These are phyloP conservation scores for Herpailurus yagouaroundi DNA, from an alignment of 2,113 vertebrate genomes.

Conservation along the genomic window DNA sequence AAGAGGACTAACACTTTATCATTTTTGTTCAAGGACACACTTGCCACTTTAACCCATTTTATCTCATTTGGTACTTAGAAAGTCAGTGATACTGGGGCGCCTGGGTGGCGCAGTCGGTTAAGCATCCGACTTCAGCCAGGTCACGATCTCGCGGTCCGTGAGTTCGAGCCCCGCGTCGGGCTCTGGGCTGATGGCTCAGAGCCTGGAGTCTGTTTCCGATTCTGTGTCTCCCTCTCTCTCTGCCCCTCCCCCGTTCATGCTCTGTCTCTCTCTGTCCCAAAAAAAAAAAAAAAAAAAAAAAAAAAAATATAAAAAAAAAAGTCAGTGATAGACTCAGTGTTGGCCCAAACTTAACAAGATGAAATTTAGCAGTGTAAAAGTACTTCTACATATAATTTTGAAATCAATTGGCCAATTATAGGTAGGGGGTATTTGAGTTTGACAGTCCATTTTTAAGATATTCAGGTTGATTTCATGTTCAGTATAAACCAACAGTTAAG, in stretches of 20 bases:
- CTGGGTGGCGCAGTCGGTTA: no score
- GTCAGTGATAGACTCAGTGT: neutral
- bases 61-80: neutral
- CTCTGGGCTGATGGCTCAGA: no score
- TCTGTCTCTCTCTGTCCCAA: no score
- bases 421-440: neutral
- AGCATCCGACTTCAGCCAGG: no score
- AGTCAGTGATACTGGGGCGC: neutral
- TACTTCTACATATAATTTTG: neutral
- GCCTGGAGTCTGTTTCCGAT: no score
- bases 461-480: neutral
- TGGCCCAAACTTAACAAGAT: neutral
- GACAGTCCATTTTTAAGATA: neutral
- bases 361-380: neutral
- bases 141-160: no score
- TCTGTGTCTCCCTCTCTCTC: no score
- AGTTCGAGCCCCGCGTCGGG: no score
- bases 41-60: neutral
- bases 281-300: no score
- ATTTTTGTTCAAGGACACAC: neutral
- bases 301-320: no score
- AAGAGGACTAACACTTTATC: neutral
- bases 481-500: neutral
- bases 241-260: no score
- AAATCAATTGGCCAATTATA: neutral